Conservation (phyloP, 2,888 invertebrate species). For the Osedax frankpressi region DNA sequence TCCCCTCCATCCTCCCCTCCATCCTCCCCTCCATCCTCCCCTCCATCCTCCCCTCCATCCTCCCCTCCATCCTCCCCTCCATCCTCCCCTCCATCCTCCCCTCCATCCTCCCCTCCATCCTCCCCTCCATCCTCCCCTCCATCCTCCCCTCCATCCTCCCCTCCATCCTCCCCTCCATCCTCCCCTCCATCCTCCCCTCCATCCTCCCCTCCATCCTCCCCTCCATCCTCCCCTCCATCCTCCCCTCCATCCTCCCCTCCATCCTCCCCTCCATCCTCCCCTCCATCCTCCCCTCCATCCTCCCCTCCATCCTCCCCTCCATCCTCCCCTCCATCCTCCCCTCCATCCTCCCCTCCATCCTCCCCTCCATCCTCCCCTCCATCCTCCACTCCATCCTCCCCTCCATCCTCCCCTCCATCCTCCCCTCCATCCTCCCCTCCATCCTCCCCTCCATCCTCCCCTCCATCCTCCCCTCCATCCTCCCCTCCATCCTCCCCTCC, state of each 20-base stretch:
- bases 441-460: conserved; percentile 9
- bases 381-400: neutral
- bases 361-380: neutral
- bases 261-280: neutral
- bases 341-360: neutral
- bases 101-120: neutral
- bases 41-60: neutral
- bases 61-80: neutral
- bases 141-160: neutral
- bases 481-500: conserved; percentile 9
- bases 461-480: conserved; percentile 12
- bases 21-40: neutral
- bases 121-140: neutral
- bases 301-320: neutral
- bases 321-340: neutral
- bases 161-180: neutral
- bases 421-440: neutral
- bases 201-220: neutral
- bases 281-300: neutral
- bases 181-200: neutral
- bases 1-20: neutral
- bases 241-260: neutral
- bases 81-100: neutral
- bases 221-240: neutral
- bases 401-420: conserved; percentile 2